A percentile compares a stretch with the other conserved stretches of the same genome.
Conservation (phyloP, 2,797 vertebrate genomes). For the Xyrichtys novacula region DNA sequence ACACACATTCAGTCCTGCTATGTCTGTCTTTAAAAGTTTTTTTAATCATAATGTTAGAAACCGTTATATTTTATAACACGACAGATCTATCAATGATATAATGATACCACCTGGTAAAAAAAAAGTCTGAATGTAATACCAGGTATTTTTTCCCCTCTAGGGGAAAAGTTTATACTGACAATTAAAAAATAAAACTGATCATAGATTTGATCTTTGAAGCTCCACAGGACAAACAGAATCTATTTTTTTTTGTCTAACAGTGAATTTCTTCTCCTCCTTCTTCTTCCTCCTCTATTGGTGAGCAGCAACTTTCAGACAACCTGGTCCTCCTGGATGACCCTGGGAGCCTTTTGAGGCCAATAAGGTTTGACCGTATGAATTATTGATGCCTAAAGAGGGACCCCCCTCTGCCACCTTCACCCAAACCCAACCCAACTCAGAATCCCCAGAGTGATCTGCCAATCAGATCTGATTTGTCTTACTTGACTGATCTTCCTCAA, state of each 20-base stretch:
- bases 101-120: no score
- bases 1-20: neutral
- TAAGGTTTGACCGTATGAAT: slow-evolving; percentile 74
- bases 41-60: neutral
- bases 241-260: neutral
- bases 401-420: slow-evolving; percentile 69
- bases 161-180: neutral
- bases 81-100: no score
- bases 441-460: slow-evolving; percentile 79
- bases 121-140: neutral
- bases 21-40: neutral
- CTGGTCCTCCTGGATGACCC: slow-evolving; percentile 47
- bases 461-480: slow-evolving; percentile 86
- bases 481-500: slow-evolving; percentile 81
- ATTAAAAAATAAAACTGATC: neutral
- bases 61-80: neutral
- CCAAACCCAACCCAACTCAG: slow-evolving; percentile 61
- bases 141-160: neutral
- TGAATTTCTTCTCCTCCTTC: slow-evolving; percentile 1
- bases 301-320: slow-evolving; percentile 44
- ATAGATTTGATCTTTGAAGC: neutral
- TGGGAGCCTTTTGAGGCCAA: slow-evolving; percentile 42
- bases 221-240: neutral
- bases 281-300: neutral
- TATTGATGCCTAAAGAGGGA: slow-evolving; percentile 87